phyloP scores from a whole-genome alignment of 23 tunicate genomes.

The Styela clava region DNA sequence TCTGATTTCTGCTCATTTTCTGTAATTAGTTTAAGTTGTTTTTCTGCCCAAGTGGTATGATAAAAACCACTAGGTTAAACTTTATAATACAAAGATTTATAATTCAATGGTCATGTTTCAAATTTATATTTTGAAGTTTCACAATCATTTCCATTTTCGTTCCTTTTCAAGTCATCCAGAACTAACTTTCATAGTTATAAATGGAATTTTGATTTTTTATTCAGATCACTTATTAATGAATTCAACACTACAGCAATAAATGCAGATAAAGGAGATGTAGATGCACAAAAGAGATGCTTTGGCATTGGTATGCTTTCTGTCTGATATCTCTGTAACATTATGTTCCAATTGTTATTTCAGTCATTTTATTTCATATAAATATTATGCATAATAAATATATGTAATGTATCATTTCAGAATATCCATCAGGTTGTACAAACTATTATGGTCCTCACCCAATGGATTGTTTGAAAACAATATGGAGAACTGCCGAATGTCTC shows the following conservation, averaged over 20 bases:
- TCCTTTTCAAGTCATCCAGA: no score
- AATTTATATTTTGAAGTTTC: no score
- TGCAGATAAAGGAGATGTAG: constrained; percentile 12
- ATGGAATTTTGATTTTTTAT: background rate
- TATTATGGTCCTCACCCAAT: constrained; percentile 31
- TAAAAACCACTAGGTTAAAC: no score
- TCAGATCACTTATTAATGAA: background rate
- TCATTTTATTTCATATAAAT: no score
- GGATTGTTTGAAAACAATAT: constrained; percentile 23
- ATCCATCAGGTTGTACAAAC: constrained; percentile 9
- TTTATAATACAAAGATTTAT: no score
- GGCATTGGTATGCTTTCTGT: constrained; percentile 22
- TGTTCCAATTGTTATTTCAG: background rate
- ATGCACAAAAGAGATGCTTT: constrained; percentile 23
- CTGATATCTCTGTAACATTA: background rate
- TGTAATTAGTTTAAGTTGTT: no score
- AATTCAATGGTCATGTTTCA: no score
- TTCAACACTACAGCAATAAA: background rate
- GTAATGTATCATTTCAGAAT: background rate
- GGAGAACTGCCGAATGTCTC: constrained; percentile 12
- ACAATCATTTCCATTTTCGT: no score
- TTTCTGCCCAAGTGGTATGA: no score
- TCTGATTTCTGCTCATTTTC: no score
- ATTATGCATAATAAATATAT: background rate
- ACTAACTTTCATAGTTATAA: no score